Percentiles rank a stretch among this genome's conserved stretches.
These are phyloP conservation scores for Trachurus trachurus DNA, from an alignment of 2,797 vertebrate species.

Conservation along the genomic window DNA sequence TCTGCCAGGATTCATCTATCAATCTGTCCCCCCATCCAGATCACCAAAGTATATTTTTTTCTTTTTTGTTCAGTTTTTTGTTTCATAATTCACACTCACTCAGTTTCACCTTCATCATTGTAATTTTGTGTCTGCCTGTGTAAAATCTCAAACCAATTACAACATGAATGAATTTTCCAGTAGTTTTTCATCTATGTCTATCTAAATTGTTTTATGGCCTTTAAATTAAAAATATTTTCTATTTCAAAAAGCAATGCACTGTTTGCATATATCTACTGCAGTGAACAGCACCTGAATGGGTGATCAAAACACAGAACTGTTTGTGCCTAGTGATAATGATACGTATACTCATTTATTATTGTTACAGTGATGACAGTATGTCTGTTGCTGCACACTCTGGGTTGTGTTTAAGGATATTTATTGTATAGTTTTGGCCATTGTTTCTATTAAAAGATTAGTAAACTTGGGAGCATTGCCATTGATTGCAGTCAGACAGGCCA, in stretches of 20 bases:
- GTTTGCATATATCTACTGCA: neutral
- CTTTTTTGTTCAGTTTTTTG: neutral
- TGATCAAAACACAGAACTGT: no score
- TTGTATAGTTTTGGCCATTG: no score
- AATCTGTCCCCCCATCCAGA: constrained; percentile 1
- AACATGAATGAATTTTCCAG: neutral
- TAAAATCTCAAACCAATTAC: neutral
- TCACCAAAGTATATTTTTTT: neutral
- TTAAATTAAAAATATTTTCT: no score
- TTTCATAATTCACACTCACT: neutral
- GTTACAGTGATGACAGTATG: no score
- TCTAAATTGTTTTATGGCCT: neutral
- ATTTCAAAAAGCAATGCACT: neutral
- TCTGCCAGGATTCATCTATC: constrained; percentile 8
- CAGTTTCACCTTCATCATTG: neutral
- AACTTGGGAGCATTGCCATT: no score
- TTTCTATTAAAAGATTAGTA: no score
- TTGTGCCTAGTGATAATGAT: no score
- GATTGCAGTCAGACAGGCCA: no score
- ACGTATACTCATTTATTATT: no score
- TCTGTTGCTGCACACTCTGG: no score
- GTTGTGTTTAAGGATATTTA: no score
- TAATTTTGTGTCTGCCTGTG: neutral
- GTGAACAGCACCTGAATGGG: no score
- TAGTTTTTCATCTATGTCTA: neutral